Percentiles rank a stretch among this genome's conserved stretches.
phyloP scores from a whole-genome alignment of 2,113 vertebrate species.

The Rafetus swinhoei region DNA sequence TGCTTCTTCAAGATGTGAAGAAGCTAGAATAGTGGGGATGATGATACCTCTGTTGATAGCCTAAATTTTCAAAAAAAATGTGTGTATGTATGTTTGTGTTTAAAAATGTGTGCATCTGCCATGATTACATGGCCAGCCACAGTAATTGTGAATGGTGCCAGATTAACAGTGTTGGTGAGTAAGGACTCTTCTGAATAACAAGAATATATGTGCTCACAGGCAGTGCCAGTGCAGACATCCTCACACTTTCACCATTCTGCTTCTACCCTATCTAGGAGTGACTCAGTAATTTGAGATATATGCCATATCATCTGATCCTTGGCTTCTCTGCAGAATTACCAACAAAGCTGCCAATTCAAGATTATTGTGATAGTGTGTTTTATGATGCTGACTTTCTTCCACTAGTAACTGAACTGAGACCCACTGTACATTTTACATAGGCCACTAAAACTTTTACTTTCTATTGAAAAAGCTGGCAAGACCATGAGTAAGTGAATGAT shows the following conservation, averaged over 20 bases:
- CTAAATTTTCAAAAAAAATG: neutral
- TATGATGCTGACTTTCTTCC: neutral
- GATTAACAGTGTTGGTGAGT: neutral
- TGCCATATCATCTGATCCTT: neutral
- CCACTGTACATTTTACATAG: neutral
- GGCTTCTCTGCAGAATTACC: neutral
- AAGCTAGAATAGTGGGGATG: neutral
- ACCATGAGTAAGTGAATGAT: neutral
- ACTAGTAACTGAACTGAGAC: neutral
- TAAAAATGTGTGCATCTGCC: neutral
- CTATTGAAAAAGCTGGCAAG: neutral
- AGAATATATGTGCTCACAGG: rapidly evolving
- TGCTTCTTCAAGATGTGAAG: neutral
- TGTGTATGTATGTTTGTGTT: neutral
- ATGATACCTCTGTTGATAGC: neutral
- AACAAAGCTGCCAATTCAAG: neutral
- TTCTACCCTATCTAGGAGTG: rapidly evolving
- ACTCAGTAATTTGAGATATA: neutral
- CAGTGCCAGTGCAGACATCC: rapidly evolving
- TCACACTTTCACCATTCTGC: neutral
- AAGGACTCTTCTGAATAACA: neutral
- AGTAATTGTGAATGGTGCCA: neutral
- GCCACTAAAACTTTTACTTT: neutral
- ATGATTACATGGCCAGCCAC: neutral
- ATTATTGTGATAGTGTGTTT: neutral